Conservation (phyloP, 2,888 invertebrate species). For the Horisme vitalbata region DNA sequence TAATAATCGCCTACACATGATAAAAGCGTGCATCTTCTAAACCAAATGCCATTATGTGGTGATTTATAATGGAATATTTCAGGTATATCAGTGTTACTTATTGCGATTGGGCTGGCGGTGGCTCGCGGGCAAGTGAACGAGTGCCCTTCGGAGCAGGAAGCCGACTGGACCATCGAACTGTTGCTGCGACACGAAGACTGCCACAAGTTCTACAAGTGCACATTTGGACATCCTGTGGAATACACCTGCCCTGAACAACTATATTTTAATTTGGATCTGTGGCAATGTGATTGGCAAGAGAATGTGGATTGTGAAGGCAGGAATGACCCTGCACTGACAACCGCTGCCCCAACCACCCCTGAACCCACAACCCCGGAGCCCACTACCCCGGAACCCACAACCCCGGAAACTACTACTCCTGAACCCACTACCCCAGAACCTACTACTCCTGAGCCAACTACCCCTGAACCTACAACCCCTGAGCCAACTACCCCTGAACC, state of each 20-base stretch:
- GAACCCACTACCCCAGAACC: constrained; percentile 8
- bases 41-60: neutral
- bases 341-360: constrained; percentile 9
- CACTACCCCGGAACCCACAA: constrained; percentile 20
- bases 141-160: constrained; percentile 59
- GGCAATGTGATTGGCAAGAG: constrained; percentile 83
- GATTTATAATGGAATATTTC: constrained; percentile 25
- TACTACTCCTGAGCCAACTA: constrained; percentile 32
- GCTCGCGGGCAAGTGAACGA: constrained; percentile 39
- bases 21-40: too few species aligned
- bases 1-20: too few species aligned
- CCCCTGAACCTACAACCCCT: constrained; percentile 3
- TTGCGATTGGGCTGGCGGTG: constrained; percentile 41
- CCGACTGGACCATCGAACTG: constrained; percentile 64
- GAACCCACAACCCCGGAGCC: constrained; percentile 12
- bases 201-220: constrained; percentile 86
- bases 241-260: constrained; percentile 81
- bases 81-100: constrained; percentile 43
- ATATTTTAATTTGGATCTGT: constrained; percentile 78
- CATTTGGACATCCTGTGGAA: constrained; percentile 83
- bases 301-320: constrained; percentile 84
- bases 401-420: constrained; percentile 11
- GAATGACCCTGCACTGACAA: constrained; percentile 43
- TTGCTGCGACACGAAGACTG: constrained; percentile 83
- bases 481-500: constrained; percentile 5